Evolutionary conservation across 1,140 invertebrate genomes (phyloP).

Genomic region (Habropoda laboriosa): DNA sequence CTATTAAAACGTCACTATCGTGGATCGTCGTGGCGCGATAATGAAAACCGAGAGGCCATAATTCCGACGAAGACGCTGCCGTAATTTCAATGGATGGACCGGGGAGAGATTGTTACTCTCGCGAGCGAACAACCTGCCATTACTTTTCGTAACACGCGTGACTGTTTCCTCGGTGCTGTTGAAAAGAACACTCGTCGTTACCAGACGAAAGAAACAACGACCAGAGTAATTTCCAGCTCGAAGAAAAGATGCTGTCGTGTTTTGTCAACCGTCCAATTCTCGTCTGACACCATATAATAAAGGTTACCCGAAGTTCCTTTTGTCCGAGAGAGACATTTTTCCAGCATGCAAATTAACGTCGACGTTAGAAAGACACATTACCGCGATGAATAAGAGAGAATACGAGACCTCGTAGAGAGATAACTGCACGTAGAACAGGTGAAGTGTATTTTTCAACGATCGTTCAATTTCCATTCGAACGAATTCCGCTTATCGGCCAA

Average conservation of each 20-base stretch:
- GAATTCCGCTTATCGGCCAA: background rate
- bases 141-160: background rate
- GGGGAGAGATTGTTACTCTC: slow-evolving; percentile 7
- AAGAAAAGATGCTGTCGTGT: background rate
- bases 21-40: slow-evolving; percentile 35
- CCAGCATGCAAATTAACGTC: background rate
- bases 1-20: slow-evolving; percentile 62
- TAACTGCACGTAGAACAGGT: no score
- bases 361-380: background rate
- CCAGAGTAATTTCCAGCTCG: background rate
- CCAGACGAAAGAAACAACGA: background rate
- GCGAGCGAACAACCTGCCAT: background rate
- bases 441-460: no score
- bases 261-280: slow-evolving; percentile 15
- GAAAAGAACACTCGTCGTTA: background rate
- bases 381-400: background rate
- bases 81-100: slow-evolving; percentile 45
- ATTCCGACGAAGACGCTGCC: slow-evolving; percentile 16
- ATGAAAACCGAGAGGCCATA: slow-evolving; percentile 44
- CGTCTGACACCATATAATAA: background rate
- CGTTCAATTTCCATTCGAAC: background rate
- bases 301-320: background rate
- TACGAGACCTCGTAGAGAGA: background rate
- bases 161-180: background rate
- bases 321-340: background rate